phyloP scores from a whole-genome alignment of 2,113 vertebrate genomes.

The Herpailurus yagouaroundi region DNA sequence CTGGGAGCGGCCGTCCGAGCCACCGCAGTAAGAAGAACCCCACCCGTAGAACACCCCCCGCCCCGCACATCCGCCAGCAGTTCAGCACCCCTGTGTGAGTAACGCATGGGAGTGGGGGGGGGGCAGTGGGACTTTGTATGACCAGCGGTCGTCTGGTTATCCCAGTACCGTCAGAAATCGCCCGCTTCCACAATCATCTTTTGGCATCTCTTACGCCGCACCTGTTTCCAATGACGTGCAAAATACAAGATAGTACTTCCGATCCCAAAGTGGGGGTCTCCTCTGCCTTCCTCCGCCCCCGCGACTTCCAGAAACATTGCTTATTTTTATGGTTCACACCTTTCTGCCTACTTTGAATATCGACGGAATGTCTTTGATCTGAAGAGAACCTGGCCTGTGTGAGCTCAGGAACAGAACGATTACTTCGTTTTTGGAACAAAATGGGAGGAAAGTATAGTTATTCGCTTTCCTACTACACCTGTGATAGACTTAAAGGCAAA shows the following conservation, averaged over 20 bases:
- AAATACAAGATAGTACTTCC: rapidly evolving
- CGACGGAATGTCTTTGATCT: neutral
- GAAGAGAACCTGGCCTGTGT: neutral
- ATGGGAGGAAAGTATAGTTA: neutral
- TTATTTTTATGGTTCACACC: neutral
- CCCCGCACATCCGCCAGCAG: neutral
- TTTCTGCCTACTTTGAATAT: neutral
- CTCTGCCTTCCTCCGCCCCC: no score
- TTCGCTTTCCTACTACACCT: neutral
- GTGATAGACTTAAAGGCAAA: neutral
- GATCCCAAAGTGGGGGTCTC: neutral
- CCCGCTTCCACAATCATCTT: neutral
- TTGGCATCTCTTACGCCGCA: neutral
- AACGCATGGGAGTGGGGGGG: rapidly evolving
- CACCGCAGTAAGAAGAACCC: rapidly evolving
- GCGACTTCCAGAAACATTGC: neutral
- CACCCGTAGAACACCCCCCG: rapidly evolving
- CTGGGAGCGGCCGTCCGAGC: neutral
- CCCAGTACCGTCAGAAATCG: rapidly evolving
- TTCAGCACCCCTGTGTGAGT: no score
- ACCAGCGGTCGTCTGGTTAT: neutral
- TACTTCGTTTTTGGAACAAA: neutral
- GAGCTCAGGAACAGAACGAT: neutral
- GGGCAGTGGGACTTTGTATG: neutral
- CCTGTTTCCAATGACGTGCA: neutral